Conservation (phyloP, 2,888 invertebrate species). For the Leptura quadrifasciata region DNA sequence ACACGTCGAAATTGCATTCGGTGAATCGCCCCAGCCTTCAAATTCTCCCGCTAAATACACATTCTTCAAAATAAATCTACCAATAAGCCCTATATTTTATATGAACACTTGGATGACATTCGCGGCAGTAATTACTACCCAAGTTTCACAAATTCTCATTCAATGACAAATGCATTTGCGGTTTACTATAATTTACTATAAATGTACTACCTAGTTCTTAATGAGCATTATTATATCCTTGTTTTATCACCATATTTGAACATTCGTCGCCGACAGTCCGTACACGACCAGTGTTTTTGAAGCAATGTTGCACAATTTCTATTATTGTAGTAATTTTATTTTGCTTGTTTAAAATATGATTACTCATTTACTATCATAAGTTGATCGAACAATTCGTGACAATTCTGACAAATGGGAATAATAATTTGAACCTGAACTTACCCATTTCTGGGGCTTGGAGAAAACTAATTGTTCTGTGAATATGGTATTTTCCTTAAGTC, state of each 20-base stretch:
- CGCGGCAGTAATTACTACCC: neutral
- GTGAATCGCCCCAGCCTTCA: neutral
- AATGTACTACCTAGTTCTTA: neutral
- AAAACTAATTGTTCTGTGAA: conserved; percentile 22
- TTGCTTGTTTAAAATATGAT: neutral
- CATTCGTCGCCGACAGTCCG: neutral
- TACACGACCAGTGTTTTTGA: neutral
- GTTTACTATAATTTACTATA: neutral
- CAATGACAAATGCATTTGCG: neutral
- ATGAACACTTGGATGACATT: neutral
- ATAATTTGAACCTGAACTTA: neutral
- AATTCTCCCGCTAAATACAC: neutral
- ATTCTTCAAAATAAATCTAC: neutral
- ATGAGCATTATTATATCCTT: neutral
- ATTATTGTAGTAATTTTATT: neutral
- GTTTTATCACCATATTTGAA: neutral
- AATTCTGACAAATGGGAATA: neutral
- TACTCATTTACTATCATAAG: conserved; percentile 2
- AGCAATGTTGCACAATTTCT: conserved; percentile 6
- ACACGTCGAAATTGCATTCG: conserved; percentile 10
- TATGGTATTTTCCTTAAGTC: conserved; percentile 21
- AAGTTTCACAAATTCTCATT: neutral
- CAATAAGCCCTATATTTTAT: neutral
- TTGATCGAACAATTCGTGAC: neutral
- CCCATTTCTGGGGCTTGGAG: neutral